phyloP scores from a whole-genome alignment of 2,797 vertebrate genomes.

The Darevskia mixta region DNA sequence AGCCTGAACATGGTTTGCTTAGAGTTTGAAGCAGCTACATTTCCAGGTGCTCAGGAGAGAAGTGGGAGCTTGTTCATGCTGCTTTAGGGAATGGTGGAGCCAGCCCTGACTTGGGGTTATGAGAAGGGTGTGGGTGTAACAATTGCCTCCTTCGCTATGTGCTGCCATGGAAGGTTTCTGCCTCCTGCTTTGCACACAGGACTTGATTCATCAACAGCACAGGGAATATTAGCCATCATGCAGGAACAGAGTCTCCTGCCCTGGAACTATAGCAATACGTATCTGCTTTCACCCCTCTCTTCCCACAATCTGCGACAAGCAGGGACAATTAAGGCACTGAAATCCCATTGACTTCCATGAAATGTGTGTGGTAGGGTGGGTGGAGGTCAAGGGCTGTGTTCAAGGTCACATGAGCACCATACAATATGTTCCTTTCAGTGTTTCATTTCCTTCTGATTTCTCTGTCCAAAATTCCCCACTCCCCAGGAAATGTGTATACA shows the following conservation, averaged over 20 bases:
- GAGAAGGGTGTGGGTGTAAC: neutral
- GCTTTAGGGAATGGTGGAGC: neutral
- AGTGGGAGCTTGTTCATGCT: neutral
- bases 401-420: neutral
- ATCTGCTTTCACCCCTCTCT: neutral
- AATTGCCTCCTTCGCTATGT: neutral
- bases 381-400: neutral
- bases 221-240: neutral
- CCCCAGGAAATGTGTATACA: no score
- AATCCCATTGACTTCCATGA: neutral
- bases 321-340: no score
- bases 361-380: no score
- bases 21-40: neutral
- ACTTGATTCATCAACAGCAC: neutral
- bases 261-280: neutral
- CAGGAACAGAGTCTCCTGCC: neutral
- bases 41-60: neutral
- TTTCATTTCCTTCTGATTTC: no score
- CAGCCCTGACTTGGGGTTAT: neutral
- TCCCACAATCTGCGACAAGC: neutral
- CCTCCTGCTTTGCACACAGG: neutral
- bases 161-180: neutral
- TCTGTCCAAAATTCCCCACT: no score
- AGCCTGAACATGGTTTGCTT: neutral
- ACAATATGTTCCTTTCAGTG: neutral